Evolutionary conservation across 2,797 vertebrate species (phyloP), one percentile per base, ranked within the genome.

Genomic region (Poeciliopsis presidionis): DNA sequence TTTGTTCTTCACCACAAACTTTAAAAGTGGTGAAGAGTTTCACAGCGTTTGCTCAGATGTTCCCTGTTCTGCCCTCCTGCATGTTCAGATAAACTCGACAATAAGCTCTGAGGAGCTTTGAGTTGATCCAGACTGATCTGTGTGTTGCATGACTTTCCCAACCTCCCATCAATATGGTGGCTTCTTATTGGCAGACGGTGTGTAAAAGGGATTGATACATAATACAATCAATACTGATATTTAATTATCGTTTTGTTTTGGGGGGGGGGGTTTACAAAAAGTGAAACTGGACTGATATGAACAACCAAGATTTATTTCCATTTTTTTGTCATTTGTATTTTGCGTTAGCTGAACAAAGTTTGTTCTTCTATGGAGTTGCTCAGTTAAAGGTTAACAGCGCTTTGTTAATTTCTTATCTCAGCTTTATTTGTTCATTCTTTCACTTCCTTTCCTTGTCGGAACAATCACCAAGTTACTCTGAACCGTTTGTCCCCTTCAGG

Each of bases 401-500:
- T 41, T 11, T 1, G 9, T 25, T 41, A 12, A 67, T 7, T 25
- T 25, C 20, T 67, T 25, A 5, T 12, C 12, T 67, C 30, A 14
- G 9, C 8, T 36, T 20, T 39, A 11, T 39, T 39, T 11, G 7
- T 65, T 22, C 33, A 4, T 65, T 65, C 18, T 65, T 65, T 8
- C 4, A 5, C 18, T 67, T 22, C 18, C 36, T 67, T 67, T 41
- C 33, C 33, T 39, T 67, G 61, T 20, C 2, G 39, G 22, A 33
- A 22, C 3, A 8, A 25, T 70, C 5, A 6, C 7, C 20, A 78
- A 74, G 63, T 2, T 72, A 22, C 86, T 69, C 73, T 83, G 76
- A 75, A 75, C 71, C 51, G 51, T 55, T n/a, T 73, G 46, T 57
- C 5, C 6, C 11, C 49, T 1, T 0, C 69, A 93, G 92, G 93